A percentile compares a stretch with the other conserved stretches of the same genome.
Conservation (phyloP, 2,888 invertebrate species). For the Cartodere bifasciata region DNA sequence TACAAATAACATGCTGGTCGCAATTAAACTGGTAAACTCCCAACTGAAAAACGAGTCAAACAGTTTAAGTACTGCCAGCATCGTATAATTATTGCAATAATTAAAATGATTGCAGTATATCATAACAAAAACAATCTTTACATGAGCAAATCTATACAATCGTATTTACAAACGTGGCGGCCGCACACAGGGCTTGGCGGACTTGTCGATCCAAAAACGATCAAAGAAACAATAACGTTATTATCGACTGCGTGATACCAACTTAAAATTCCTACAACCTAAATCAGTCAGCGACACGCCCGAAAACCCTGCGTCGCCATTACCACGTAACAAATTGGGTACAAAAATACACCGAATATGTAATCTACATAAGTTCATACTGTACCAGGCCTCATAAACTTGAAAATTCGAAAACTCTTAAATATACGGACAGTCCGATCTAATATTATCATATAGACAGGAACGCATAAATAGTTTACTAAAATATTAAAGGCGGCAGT, state of each 20-base stretch:
- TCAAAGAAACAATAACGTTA: conserved; percentile 18
- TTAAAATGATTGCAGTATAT: conserved; percentile 22
- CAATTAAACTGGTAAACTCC: conserved; percentile 1
- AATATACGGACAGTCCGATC: conserved; percentile 37
- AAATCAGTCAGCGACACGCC: conserved; percentile 32
- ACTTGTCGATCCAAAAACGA: conserved; percentile 24
- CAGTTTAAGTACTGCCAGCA: conserved; percentile 9
- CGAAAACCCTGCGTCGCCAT: conserved; percentile 28
- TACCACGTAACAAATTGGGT: conserved; percentile 36
- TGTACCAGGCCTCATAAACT: conserved; percentile 38
- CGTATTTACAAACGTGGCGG: conserved; percentile 30
- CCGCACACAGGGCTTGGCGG: conserved; percentile 18
- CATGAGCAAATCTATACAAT: conserved; percentile 36
- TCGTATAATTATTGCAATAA: conserved; percentile 23
- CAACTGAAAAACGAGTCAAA: not conserved
- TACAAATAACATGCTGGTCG: conserved; percentile 13
- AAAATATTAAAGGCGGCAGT: no score
- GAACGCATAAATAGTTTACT: no score
- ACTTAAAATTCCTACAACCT: conserved; percentile 28
- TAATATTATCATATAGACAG: conserved; percentile 32
- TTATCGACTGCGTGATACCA: conserved; percentile 20
- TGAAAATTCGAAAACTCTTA: conserved; percentile 38
- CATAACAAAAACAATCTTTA: conserved; percentile 36
- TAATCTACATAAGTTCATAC: conserved; percentile 32
- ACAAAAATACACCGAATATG: conserved; percentile 39